Evolutionary conservation across 2,113 vertebrate species (phyloP), one percentile per base, ranked within the genome.

Genomic region (Ictalurus furcatus): DNA sequence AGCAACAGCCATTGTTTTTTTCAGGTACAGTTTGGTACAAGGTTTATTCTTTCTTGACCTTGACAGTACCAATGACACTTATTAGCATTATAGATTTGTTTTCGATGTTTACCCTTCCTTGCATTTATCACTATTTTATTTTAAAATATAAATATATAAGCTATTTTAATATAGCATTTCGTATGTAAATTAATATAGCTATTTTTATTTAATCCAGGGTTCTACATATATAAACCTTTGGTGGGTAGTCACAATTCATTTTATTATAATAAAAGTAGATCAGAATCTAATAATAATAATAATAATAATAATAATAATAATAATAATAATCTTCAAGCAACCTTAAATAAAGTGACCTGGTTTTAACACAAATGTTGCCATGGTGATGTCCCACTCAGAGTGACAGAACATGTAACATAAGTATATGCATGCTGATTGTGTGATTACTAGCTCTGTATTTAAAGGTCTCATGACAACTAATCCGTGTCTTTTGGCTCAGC

Each of bases 381-480:
- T 34, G 30, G 9, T 1, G 37, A 74, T 19, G 1, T 73, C 34
- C 71, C 34, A 73, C 37, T 74, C 73, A 21, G 44, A 44, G 34
- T 44, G 34, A 74, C 37, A 79, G 44, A 79, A 14, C 73, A 76
- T 76, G 71, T 40, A 7, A 19, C 17, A 21, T 74, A 76, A 76
- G 73, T 23, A 40, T 37, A 79, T 78, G 71, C 71, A 40, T 25
- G 71, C 71, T 78, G 23, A 6, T 48, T 61, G 52, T 8, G 13
- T 48, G 34, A 78, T 61, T 78, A 86, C 37, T 86, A 78, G 71
- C 9, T 58, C 48, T 74, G 71, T 59, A 25, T 81, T 80, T 79
- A 87, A 79, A 17, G 61, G 59, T 69, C 48, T 81, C 28, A 54
- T 56, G 78, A 56, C 67, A 78, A 63, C 63, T 87, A 30, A 44